Evolutionary conservation across 2,113 vertebrate genomes (phyloP).

Genomic region (Acanthisitta chloris): DNA sequence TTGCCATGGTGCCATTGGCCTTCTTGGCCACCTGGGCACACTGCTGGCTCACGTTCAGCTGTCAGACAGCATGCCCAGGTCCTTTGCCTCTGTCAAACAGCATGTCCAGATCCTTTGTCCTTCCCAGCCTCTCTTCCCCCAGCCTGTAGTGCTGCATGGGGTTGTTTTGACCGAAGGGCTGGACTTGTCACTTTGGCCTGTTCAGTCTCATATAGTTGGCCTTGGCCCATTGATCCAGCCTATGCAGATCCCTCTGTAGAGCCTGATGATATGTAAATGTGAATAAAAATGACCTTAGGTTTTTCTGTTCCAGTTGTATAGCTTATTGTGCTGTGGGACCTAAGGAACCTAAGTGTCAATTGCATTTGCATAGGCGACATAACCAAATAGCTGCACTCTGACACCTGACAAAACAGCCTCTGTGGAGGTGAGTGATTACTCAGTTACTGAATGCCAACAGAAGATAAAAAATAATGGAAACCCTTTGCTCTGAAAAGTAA

Average conservation of each 20-base stretch:
- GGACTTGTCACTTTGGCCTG: background rate
- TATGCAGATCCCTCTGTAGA: background rate
- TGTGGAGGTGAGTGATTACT: background rate
- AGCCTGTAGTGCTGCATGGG: background rate
- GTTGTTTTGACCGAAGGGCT: background rate
- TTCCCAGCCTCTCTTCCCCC: background rate
- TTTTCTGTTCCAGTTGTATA: background rate
- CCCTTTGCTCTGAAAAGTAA: slow-evolving; percentile 24
- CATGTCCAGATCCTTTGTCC: background rate
- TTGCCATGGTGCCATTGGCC: background rate
- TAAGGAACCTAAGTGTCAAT: background rate
- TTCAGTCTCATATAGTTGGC: background rate
- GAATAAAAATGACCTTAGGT: background rate
- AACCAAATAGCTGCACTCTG: background rate
- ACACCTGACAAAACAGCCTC: background rate
- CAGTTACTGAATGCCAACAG: background rate
- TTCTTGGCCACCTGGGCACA: background rate
- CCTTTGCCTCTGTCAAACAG: background rate
- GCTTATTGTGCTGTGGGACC: background rate
- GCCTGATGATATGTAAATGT: background rate
- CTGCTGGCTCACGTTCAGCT: background rate
- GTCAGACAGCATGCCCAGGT: background rate
- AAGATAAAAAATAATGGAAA: slow-evolving; percentile 24
- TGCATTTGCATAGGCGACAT: background rate
- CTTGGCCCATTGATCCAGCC: background rate